phyloP scores from a whole-genome alignment of 2,888 invertebrate genomes.

The Cantharis flavilabris region DNA sequence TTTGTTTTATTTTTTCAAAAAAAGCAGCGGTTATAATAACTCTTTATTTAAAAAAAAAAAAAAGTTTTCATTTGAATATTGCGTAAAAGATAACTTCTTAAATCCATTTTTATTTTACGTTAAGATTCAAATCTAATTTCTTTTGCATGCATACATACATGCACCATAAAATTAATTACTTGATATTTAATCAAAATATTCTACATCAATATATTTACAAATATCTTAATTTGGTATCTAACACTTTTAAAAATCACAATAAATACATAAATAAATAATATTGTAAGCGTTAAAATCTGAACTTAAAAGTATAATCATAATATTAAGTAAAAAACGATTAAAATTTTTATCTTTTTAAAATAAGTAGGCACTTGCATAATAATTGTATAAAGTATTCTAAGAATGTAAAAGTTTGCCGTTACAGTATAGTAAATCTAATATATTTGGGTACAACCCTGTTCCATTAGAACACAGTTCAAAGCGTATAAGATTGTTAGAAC shows the following conservation, averaged over 20 bases:
- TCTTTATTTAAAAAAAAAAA: too few species aligned
- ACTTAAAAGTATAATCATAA: neutral
- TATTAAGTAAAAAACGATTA: neutral
- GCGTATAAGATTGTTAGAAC: constrained; percentile 30
- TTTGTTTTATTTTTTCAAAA: too few species aligned
- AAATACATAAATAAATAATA: neutral
- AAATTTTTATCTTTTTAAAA: constrained; percentile 14
- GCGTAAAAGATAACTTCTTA: too few species aligned
- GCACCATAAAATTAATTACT: neutral
- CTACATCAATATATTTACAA: neutral
- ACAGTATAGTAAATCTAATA: constrained; percentile 23
- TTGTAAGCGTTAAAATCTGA: neutral
- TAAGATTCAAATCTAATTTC: too few species aligned
- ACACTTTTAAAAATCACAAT: neutral
- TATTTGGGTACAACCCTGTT: constrained; percentile 30
- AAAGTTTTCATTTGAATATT: too few species aligned
- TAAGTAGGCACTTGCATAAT: constrained; percentile 32
- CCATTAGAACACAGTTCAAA: constrained; percentile 34
- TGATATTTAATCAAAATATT: neutral
- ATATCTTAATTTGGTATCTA: neutral
- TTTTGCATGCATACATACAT: neutral
- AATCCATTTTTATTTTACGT: too few species aligned
- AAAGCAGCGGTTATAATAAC: too few species aligned
- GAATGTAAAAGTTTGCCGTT: constrained; percentile 20
- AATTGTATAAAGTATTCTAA: constrained; percentile 22